Percentiles rank a stretch among this genome's conserved stretches.
These are phyloP conservation scores for Abscondita cerata DNA, from an alignment of 2,888 invertebrate species.

Conservation along the genomic window DNA sequence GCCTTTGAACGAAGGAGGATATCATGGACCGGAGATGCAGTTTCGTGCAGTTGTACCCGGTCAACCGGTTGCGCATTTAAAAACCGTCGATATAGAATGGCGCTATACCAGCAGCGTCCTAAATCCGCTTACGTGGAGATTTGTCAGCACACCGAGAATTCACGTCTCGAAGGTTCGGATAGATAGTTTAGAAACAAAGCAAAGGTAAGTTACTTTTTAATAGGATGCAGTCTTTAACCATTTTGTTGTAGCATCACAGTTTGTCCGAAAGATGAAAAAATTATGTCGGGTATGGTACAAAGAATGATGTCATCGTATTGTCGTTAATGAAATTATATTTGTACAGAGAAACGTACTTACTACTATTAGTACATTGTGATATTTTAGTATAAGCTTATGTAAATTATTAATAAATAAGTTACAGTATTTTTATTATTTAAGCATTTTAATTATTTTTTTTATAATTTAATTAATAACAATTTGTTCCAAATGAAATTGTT, in stretches of 20 bases:
- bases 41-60: constrained; percentile 74
- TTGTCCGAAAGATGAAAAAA: constrained; percentile 70
- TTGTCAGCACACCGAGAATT: constrained; percentile 75
- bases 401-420: too few species aligned
- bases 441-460: too few species aligned
- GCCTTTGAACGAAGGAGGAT: constrained; percentile 51
- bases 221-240: constrained; percentile 1
- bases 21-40: constrained; percentile 76
- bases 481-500: too few species aligned
- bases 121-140: constrained; percentile 85
- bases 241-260: constrained; percentile 68
- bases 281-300: constrained; percentile 70
- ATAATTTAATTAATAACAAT: too few species aligned
- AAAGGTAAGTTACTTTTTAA: constrained; percentile 63
- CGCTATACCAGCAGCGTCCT: constrained; percentile 78
- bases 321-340: constrained; percentile 26
- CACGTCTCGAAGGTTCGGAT: constrained; percentile 75
- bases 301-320: constrained; percentile 57
- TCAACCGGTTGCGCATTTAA: constrained; percentile 70
- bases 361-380: constrained; percentile 2
- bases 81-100: constrained; percentile 77
- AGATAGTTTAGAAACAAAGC: constrained; percentile 74
- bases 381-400: not conserved
- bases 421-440: too few species aligned
- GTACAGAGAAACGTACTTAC: not conserved